phyloP scores from a whole-genome alignment of 2,113 vertebrate genomes.

The Corydoras sp. region DNA sequence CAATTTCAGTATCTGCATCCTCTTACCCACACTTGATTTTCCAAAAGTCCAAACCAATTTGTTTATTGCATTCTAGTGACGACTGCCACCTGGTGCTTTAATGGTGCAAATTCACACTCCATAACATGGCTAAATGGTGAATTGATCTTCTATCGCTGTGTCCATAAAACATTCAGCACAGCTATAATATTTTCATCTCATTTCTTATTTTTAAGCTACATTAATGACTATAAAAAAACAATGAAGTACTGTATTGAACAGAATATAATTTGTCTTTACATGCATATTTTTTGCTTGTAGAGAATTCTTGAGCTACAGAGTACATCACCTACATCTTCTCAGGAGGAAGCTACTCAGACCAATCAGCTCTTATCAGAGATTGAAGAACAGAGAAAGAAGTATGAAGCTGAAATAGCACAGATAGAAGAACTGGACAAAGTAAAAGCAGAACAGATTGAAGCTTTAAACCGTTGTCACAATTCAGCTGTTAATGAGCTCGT shows the following conservation, averaged over 20 bases:
- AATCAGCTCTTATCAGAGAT: slow-evolving; percentile 62
- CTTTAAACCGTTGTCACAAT: slow-evolving; percentile 64
- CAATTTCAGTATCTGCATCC: too few species aligned
- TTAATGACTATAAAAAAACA: too few species aligned
- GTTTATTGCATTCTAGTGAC: too few species aligned
- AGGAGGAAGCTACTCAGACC: slow-evolving; percentile 63
- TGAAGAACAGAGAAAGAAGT: slow-evolving; percentile 73
- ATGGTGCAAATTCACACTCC: too few species aligned
- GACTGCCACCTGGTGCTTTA: too few species aligned
- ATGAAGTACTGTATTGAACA: not conserved
- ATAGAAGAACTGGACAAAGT: slow-evolving; percentile 71
- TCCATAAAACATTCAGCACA: too few species aligned
- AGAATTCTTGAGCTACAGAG: slow-evolving; percentile 90
- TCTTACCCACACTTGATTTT: too few species aligned
- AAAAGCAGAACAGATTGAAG: slow-evolving; percentile 61
- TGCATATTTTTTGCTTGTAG: slow-evolving; percentile 59
- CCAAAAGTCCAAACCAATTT: too few species aligned
- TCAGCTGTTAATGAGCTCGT: slow-evolving; percentile 66
- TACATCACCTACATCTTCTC: slow-evolving; percentile 65
- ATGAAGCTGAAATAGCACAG: slow-evolving; percentile 66
- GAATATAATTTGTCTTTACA: not conserved
- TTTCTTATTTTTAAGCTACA: too few species aligned
- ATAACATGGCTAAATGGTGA: too few species aligned
- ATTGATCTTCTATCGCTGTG: too few species aligned
- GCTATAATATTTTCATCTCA: too few species aligned